Evolutionary conservation across 1,140 invertebrate genomes (phyloP).

Genomic region (Caenorhabditis tropicalis): DNA sequence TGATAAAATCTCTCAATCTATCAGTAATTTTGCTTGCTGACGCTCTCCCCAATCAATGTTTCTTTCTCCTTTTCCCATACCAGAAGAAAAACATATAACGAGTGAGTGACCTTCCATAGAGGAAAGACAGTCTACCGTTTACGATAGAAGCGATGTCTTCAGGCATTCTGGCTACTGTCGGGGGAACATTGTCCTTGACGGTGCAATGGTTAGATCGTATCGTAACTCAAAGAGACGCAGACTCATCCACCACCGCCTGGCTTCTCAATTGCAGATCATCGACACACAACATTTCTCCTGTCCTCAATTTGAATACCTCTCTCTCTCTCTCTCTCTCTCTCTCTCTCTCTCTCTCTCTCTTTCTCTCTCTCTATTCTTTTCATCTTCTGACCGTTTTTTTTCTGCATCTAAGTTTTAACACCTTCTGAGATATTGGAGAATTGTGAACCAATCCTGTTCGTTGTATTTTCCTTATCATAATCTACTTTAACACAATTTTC

Average conservation of each 20-base stretch:
- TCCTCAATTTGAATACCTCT: constrained; percentile 10
- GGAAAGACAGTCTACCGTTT: not conserved
- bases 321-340: not conserved
- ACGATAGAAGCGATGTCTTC: constrained; percentile 12
- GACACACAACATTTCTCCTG: not conserved
- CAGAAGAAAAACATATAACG: not conserved
- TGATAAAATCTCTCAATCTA: too few relatives aligned
- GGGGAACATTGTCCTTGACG: not conserved
- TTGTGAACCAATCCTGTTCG: too few relatives aligned
- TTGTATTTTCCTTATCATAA: too few relatives aligned
- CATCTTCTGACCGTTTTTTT: not conserved
- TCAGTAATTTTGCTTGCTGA: too few relatives aligned
- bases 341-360: not conserved
- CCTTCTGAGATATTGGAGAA: too few relatives aligned
- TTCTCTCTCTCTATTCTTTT: not conserved
- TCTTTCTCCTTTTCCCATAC: not conserved
- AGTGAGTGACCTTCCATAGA: not conserved
- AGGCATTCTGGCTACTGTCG: not conserved
- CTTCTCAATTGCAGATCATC: constrained; percentile 37
- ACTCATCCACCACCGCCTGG: too few relatives aligned
- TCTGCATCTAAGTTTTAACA: too few relatives aligned
- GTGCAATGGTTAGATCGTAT: not conserved
- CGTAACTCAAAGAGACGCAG: not conserved
- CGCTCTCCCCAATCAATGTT: too few relatives aligned
- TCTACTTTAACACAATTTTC: too few relatives aligned